phyloP scores from a whole-genome alignment of 2,888 invertebrate species.

The Lacanobia oleracea region DNA sequence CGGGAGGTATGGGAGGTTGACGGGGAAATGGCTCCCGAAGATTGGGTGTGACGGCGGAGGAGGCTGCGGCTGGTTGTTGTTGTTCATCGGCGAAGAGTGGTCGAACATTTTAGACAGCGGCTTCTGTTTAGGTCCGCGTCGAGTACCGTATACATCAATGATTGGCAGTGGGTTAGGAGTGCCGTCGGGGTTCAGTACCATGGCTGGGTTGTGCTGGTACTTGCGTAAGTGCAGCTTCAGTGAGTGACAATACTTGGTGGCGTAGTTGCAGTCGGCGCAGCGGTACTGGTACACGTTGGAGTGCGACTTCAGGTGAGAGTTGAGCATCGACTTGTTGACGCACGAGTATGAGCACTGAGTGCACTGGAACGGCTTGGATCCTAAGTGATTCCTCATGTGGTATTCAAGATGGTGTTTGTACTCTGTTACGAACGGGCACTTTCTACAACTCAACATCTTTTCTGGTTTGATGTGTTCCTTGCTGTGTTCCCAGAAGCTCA shows the following conservation, averaged over 20 bases:
- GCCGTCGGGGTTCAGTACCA: conserved; percentile 97
- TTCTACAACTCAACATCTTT: conserved; percentile 96
- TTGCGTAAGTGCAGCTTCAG: conserved; percentile 98
- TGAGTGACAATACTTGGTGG: conserved; percentile 99
- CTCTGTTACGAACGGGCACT: conserved; percentile 99
- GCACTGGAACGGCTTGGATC: conserved; percentile 98
- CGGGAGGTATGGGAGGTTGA: conserved; percentile 86
- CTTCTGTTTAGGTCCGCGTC: conserved; percentile 95
- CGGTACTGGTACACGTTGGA: conserved; percentile 97
- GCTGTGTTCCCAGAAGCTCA: conserved; percentile 98
- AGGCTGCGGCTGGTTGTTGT: conserved; percentile 75
- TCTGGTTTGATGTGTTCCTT: conserved; percentile 98
- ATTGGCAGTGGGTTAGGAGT: conserved; percentile 96
- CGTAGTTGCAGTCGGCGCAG: conserved; percentile 98
- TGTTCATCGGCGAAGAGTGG: conserved; percentile 73
- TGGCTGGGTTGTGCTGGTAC: conserved; percentile 97
- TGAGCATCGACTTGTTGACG: conserved; percentile 99
- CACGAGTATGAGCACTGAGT: conserved; percentile 96
- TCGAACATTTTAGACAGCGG: conserved; percentile 83
- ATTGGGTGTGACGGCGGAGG: conserved; percentile 82
- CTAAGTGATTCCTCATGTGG: conserved; percentile 98
- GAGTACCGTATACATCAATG: conserved; percentile 97
- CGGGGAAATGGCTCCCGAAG: conserved; percentile 85
- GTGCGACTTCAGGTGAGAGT: conserved; percentile 99
- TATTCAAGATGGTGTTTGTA: conserved; percentile 99